Percentiles rank a stretch among this genome's conserved stretches.
Evolutionary conservation across 92 coral and sea anemone species (phyloP).

Genomic region (Epizoanthus illoricatus): DNA sequence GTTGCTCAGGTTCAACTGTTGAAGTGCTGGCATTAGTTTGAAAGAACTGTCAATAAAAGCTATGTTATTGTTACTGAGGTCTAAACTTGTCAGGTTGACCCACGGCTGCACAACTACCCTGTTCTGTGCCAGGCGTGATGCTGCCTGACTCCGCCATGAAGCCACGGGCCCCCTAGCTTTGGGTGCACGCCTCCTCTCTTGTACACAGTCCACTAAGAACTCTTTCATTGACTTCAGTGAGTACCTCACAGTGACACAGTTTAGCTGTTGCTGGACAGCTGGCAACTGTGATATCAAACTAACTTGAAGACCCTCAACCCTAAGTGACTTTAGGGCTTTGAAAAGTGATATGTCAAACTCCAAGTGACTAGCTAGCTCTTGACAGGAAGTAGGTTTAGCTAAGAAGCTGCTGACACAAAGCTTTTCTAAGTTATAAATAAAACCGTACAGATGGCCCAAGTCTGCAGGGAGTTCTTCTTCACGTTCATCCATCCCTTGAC

Average conservation of each 20-base stretch:
- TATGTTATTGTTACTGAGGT: conserved; percentile 78
- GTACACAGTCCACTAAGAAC: conserved; percentile 77
- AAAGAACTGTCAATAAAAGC: conserved; percentile 81
- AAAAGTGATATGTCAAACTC: conserved; percentile 96
- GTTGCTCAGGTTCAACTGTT: conserved; percentile 79
- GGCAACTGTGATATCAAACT: conserved; percentile 69
- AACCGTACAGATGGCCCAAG: conserved; percentile 85
- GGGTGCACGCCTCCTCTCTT: conserved; percentile 73
- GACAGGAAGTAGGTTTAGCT: conserved; percentile 50
- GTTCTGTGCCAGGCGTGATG: conserved; percentile 79
- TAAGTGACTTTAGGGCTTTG: conserved; percentile 70
- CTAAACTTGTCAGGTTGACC: conserved; percentile 72
- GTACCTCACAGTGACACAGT: conserved; percentile 66
- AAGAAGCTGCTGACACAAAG: conserved; percentile 64
- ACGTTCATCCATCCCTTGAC: conserved; percentile 55
- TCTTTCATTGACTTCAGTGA: conserved; percentile 85
- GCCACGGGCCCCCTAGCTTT: conserved; percentile 67
- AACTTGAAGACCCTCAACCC: conserved; percentile 82
- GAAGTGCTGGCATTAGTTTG: conserved; percentile 83
- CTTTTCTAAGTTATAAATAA: conserved; percentile 73
- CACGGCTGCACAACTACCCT: conserved; percentile 94
- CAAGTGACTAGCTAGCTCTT: conserved; percentile 78
- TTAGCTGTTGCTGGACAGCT: conserved; percentile 75
- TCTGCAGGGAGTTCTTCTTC: conserved; percentile 53
- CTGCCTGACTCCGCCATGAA: conserved; percentile 82